phyloP scores from a whole-genome alignment of 2,888 invertebrate genomes.

The Halictus ligatus region DNA sequence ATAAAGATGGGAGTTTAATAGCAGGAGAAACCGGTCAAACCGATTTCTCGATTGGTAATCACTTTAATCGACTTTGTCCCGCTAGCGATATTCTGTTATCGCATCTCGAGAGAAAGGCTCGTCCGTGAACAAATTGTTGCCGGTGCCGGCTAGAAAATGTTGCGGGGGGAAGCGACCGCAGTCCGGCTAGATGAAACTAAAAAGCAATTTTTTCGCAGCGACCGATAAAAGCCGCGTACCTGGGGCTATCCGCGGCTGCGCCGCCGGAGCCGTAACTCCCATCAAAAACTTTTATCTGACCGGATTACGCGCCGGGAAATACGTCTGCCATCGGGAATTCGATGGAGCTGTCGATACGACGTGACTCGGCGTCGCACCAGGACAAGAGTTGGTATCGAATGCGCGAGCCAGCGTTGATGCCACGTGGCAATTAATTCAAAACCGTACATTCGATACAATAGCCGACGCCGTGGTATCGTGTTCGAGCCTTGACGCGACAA shows the following conservation, averaged over 20 bases:
- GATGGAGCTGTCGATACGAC: constrained; percentile 6
- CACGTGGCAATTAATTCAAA: constrained; percentile 75
- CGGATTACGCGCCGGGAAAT: constrained; percentile 56
- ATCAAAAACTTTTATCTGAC: constrained; percentile 55
- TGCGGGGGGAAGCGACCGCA: neutral
- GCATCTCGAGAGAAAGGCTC: neutral
- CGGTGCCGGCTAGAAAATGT: neutral
- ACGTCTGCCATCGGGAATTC: constrained; percentile 9
- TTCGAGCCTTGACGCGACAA: constrained; percentile 63
- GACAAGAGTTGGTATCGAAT: constrained; percentile 35
- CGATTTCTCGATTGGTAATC: neutral
- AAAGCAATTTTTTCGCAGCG: constrained; percentile 18
- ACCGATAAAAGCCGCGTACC: constrained; percentile 32
- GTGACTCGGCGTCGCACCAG: neutral
- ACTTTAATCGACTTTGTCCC: neutral
- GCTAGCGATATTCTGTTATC: neutral
- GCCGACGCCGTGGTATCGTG: constrained; percentile 60
- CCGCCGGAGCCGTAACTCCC: constrained; percentile 41
- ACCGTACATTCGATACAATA: constrained; percentile 70
- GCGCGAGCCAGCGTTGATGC: constrained; percentile 55
- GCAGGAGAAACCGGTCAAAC: neutral
- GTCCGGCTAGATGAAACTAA: constrained; percentile 3
- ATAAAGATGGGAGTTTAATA: neutral
- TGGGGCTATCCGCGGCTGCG: neutral
- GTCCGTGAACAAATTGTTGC: neutral